Conservation (phyloP, 2,113 vertebrate species). For the Rousettus leschenaultii region DNA sequence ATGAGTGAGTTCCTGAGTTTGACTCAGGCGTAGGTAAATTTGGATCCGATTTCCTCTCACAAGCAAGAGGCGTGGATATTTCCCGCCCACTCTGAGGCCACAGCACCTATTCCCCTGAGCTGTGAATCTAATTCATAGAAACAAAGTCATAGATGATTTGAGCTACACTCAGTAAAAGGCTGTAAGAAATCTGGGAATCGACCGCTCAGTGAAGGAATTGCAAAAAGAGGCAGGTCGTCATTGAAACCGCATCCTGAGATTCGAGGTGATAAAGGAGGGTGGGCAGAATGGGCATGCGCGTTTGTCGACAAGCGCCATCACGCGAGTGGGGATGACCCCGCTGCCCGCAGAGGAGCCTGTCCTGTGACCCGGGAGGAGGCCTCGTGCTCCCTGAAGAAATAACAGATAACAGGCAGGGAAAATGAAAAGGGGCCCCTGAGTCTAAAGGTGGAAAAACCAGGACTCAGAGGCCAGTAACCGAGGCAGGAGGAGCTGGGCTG, state of each 20-base stretch:
- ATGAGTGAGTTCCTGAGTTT: not conserved
- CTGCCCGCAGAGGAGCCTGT: not conserved
- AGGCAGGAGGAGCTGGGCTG: not conserved
- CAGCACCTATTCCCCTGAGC: not conserved
- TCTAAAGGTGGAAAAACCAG: not conserved
- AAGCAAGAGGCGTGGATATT: not conserved
- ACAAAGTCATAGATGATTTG: not conserved
- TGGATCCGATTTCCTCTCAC: not conserved
- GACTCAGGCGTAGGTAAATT: not conserved
- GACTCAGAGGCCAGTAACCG: no score
- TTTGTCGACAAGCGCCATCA: not conserved
- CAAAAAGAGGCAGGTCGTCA: not conserved
- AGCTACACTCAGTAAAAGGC: not conserved
- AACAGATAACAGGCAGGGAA: not conserved
- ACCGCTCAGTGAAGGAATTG: not conserved
- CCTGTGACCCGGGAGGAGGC: not conserved
- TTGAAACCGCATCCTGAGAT: not conserved
- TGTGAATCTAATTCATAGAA: not conserved
- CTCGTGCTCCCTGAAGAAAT: not conserved
- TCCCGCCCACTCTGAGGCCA: slow-evolving; percentile 28
- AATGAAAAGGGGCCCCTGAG: not conserved
- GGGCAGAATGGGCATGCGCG: not conserved
- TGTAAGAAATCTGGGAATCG: not conserved
- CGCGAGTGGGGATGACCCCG: not conserved
- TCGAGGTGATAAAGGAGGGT: not conserved